Evolutionary conservation across 64 coral and sea anemone genomes (phyloP).

Genomic region (Montipora cactus): DNA sequence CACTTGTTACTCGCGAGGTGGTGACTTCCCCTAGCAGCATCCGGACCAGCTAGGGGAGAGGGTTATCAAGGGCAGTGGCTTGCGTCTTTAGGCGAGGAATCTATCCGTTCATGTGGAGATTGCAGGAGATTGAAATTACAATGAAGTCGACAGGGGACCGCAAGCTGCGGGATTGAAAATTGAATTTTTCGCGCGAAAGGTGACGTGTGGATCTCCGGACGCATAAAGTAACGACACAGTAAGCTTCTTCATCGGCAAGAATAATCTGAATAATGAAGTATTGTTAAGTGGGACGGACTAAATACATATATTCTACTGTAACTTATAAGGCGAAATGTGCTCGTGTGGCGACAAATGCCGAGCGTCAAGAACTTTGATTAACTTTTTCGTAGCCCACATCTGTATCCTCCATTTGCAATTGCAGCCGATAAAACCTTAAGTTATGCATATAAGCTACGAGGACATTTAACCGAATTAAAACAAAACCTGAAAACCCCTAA

Average conservation of each 20-base stretch:
- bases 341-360: background rate
- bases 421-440: background rate
- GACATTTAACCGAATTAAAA: background rate
- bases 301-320: background rate
- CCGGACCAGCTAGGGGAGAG: background rate
- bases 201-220: background rate
- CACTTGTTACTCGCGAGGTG: background rate
- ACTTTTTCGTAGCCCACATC: background rate
- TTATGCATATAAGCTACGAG: no score
- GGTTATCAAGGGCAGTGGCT: conserved; percentile 1
- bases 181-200: background rate
- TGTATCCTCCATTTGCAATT: background rate
- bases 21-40: background rate
- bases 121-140: background rate
- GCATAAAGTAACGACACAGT: background rate
- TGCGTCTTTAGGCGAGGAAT: background rate
- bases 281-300: background rate
- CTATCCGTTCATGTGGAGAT: background rate
- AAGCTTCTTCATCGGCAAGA: background rate
- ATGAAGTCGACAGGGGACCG: background rate
- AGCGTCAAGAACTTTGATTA: background rate
- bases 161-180: background rate
- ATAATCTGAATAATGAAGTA: background rate
- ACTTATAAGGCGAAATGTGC: background rate
- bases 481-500: background rate